These are phyloP conservation scores for Temnopleurus reevesii DNA, from an alignment of 53 echinoderm and acorn worm species.

Conservation along the genomic window DNA sequence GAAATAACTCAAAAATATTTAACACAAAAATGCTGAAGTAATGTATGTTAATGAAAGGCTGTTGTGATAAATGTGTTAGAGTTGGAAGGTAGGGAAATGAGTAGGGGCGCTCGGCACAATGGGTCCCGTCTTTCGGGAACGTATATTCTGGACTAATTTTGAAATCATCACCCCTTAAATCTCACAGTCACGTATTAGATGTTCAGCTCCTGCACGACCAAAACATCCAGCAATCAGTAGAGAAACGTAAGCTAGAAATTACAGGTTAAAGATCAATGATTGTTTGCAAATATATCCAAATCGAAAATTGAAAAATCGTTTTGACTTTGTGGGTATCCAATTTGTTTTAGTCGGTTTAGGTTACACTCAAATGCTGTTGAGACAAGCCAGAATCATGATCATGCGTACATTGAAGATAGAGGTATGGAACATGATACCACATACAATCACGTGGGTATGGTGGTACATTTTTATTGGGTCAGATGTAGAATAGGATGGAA, in stretches of 20 bases:
- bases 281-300: constrained; percentile 29
- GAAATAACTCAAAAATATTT: no score
- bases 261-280: constrained; percentile 4
- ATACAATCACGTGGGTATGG: not conserved
- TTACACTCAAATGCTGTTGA: not conserved
- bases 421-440: not conserved
- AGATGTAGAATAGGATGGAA: no score
- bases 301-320: constrained; percentile 26
- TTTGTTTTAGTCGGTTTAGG: not conserved
- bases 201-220: no score
- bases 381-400: not conserved
- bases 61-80: no score
- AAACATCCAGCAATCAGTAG: not conserved
- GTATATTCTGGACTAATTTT: no score
- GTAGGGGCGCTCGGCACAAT: no score
- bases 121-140: no score
- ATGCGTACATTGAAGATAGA: not conserved
- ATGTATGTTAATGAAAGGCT: no score
- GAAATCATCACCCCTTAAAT: no score
- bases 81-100: no score
- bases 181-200: no score
- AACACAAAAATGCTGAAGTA: no score
- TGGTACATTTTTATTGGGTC: not conserved
- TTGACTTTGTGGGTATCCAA: constrained; percentile 32
- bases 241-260: constrained; percentile 7